These are phyloP conservation scores for Cettia cetti DNA, from an alignment of 2,113 vertebrate genomes.

Conservation along the genomic window DNA sequence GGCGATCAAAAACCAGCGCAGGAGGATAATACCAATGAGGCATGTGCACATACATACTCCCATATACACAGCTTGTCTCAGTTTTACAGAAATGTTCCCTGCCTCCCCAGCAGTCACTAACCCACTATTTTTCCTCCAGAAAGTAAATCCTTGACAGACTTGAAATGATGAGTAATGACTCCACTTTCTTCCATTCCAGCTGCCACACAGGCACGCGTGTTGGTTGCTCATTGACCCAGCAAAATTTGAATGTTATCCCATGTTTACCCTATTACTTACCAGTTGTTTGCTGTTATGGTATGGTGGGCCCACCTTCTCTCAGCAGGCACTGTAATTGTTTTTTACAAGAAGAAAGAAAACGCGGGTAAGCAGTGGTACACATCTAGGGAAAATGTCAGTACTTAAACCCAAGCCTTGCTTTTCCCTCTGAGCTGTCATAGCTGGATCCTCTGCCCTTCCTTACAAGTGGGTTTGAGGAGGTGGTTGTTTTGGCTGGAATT, in stretches of 20 bases:
- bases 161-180: not conserved
- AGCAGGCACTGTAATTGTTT: not conserved
- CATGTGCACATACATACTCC: not conserved
- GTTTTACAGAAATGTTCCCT: not conserved
- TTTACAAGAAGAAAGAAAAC: not conserved
- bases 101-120: not conserved
- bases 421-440: conserved; percentile 20
- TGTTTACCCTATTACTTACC: not conserved
- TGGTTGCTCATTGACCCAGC: not conserved
- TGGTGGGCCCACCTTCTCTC: not conserved
- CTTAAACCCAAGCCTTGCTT: not conserved
- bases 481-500: conserved; percentile 69
- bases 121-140: conserved; percentile 1
- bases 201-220: fast-evolving
- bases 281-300: not conserved
- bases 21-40: not conserved
- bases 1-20: not conserved
- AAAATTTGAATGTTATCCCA: not conserved
- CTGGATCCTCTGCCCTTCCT: conserved; percentile 53
- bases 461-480: conserved; percentile 54
- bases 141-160: conserved; percentile 34
- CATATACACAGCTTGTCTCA: not conserved
- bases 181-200: not conserved
- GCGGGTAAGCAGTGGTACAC: not conserved
- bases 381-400: conserved; percentile 12